Evolutionary conservation across 2,113 vertebrate species (phyloP).

Genomic region (Zapornia atra): DNA sequence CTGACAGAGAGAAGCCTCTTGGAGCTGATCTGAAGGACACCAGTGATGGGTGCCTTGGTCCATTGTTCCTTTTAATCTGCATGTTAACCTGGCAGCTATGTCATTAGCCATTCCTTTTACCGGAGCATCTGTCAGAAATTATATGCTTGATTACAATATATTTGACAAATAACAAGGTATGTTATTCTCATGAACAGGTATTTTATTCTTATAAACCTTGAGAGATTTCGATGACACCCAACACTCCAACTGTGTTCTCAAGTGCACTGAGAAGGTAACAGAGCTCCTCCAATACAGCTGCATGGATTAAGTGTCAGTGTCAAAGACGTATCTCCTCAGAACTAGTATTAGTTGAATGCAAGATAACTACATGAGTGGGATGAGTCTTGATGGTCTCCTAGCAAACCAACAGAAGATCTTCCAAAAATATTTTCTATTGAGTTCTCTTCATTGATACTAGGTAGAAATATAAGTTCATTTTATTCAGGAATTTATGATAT

Average conservation of each 20-base stretch:
- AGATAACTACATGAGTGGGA: background rate
- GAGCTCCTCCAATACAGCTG: background rate
- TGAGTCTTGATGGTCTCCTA: background rate
- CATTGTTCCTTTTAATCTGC: background rate
- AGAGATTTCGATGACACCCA: background rate
- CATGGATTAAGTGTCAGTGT: background rate
- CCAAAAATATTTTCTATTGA: background rate
- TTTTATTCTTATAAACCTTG: background rate
- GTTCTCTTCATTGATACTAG: background rate
- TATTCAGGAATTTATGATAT: background rate
- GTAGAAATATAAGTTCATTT: background rate
- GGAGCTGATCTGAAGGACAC: background rate
- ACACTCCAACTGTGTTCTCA: background rate
- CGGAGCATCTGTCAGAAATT: background rate
- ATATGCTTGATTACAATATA: background rate
- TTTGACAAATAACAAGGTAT: background rate
- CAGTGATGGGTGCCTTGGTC: background rate
- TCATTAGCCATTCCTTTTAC: background rate
- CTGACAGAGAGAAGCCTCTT: background rate
- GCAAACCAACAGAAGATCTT: background rate
- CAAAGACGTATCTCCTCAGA: background rate
- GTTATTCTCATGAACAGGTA: background rate
- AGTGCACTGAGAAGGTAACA: background rate
- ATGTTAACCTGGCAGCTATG: background rate
- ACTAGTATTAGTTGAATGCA: background rate